Conservation (phyloP, 2,113 vertebrate species). For the Ochotona curzoniae region DNA sequence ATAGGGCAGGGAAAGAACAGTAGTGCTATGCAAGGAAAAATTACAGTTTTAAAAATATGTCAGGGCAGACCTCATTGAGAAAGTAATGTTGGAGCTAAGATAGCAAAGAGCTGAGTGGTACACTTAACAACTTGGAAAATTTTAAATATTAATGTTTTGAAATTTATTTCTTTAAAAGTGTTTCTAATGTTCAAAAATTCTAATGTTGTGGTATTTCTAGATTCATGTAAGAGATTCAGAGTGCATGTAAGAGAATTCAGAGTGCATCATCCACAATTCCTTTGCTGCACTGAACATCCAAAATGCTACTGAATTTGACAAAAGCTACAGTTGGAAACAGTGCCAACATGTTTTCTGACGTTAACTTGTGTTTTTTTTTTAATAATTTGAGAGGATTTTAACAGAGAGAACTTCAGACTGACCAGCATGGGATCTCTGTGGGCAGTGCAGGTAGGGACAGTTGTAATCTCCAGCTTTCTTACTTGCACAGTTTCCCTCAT, state of each 20-base stretch:
- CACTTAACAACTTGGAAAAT: not conserved
- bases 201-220: not conserved
- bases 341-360: not conserved
- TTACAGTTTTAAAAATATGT: not conserved
- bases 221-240: not conserved
- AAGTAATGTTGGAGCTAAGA: not conserved
- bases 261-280: not conserved
- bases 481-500: not conserved
- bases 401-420: not conserved
- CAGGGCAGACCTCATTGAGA: not conserved
- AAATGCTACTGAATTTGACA: constrained; percentile 9
- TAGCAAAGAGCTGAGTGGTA: not conserved
- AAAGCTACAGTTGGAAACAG: not conserved
- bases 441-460: not conserved
- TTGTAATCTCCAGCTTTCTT: not conserved
- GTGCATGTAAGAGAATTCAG: not conserved
- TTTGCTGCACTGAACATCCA: not conserved
- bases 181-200: not conserved
- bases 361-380: not conserved
- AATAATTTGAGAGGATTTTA: not conserved
- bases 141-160: not conserved
- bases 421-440: fast-evolving
- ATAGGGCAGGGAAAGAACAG: not conserved
- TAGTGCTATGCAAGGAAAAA: not conserved
- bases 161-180: constrained; percentile 3